A percentile compares a stretch with the other conserved stretches of the same genome.
Evolutionary conservation across 1,140 invertebrate species (phyloP).

Genomic region (Bombus impatiens): DNA sequence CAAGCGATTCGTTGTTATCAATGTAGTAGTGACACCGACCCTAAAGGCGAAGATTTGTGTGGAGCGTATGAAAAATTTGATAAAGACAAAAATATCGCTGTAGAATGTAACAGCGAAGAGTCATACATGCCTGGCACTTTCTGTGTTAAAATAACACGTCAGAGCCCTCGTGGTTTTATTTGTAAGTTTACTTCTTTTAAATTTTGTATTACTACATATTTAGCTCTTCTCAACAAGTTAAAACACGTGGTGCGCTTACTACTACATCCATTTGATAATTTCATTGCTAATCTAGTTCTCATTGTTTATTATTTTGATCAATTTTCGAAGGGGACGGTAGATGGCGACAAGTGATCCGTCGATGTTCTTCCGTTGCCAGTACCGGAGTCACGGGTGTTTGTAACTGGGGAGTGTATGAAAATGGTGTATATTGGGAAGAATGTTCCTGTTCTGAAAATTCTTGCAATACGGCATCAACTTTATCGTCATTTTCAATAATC

Average conservation of each 20-base stretch:
- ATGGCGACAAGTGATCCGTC: conserved; percentile 94
- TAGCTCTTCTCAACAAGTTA: not conserved
- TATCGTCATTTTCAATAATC: conserved; percentile 27
- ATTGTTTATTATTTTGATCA: conserved; percentile 80
- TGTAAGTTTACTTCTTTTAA: conserved; percentile 85
- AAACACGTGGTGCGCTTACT: not conserved
- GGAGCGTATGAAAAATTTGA: conserved; percentile 94
- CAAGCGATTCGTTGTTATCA: conserved; percentile 92
- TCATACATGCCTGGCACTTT: conserved; percentile 95
- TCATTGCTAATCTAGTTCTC: conserved; percentile 82
- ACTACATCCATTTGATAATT: not conserved
- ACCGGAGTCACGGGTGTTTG: conserved; percentile 95
- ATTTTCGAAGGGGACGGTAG: conserved; percentile 91
- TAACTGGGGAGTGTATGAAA: conserved; percentile 96
- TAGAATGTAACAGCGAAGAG: conserved; percentile 95
- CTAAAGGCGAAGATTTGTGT: conserved; percentile 89
- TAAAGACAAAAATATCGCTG: conserved; percentile 89
- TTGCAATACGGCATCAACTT: conserved; percentile 86
- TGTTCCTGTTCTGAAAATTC: conserved; percentile 90
- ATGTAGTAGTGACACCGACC: conserved; percentile 91
- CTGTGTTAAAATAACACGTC: conserved; percentile 94
- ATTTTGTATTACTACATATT: not conserved
- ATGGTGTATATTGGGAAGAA: conserved; percentile 97
- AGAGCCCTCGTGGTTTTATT: conserved; percentile 94
- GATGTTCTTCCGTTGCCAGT: conserved; percentile 94